These are phyloP conservation scores for Rhinella marina DNA, from an alignment of 2,797 vertebrate genomes.

Conservation along the genomic window DNA sequence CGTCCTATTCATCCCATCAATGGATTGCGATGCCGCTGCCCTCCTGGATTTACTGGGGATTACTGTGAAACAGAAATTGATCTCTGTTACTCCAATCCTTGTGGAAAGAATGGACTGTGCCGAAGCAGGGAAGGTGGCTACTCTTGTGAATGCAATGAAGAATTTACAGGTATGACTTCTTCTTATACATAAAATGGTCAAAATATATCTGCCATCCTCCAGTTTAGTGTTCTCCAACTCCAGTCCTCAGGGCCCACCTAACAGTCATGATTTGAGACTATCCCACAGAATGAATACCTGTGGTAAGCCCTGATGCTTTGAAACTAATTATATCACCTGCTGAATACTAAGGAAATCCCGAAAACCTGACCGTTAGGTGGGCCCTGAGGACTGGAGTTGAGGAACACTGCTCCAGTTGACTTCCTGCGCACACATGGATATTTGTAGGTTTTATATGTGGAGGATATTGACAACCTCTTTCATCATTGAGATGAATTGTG, in stretches of 20 bases:
- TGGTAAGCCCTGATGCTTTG: too few relatives aligned
- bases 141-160: conserved; percentile 90
- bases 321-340: too few relatives aligned
- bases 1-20: conserved; percentile 96
- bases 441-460: background rate
- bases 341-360: too few relatives aligned
- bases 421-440: background rate
- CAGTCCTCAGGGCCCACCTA: too few relatives aligned
- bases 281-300: too few relatives aligned
- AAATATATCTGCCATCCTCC: too few relatives aligned
- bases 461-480: background rate
- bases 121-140: conserved; percentile 94
- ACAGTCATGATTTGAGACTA: too few relatives aligned
- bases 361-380: too few relatives aligned
- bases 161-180: conserved; percentile 88
- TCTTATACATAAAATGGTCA: background rate
- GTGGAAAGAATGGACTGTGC: conserved; percentile 86
- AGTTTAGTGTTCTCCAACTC: too few relatives aligned
- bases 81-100: conserved; percentile 94
- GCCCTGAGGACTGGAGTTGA: too few relatives aligned
- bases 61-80: conserved; percentile 97
- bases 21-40: conserved; percentile 93
- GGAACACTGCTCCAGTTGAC: background rate
- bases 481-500: background rate
- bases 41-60: conserved; percentile 91